Conservation (phyloP, 2,888 invertebrate species). For the Polymixis flavicincta region DNA sequence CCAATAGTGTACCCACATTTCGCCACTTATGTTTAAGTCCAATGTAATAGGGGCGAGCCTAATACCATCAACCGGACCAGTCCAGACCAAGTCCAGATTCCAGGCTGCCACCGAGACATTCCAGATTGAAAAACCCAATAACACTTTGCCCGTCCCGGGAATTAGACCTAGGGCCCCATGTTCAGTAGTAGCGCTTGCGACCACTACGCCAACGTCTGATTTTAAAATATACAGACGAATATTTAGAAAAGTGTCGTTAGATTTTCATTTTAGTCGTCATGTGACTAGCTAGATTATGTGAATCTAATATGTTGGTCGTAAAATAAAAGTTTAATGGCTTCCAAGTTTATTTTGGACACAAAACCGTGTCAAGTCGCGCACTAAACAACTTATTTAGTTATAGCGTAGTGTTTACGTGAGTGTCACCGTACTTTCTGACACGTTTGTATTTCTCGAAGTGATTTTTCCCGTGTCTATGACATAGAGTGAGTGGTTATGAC, state of each 20-base stretch:
- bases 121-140: not conserved
- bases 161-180: not conserved
- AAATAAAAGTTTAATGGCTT: conserved; percentile 58
- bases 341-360: conserved; percentile 57
- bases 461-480: conserved; percentile 22
- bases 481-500: conserved; percentile 20
- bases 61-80: not conserved
- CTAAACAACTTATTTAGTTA: conserved; percentile 44
- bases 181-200: not conserved
- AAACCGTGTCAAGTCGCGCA: conserved; percentile 34
- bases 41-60: not conserved
- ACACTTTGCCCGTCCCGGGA: not conserved
- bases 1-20: not conserved
- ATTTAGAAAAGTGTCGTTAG: conserved; percentile 10
- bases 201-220: too few relatives aligned
- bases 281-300: conserved; percentile 46
- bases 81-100: not conserved
- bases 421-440: conserved; percentile 29
- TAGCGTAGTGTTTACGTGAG: conserved; percentile 39
- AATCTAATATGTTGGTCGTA: conserved; percentile 50
- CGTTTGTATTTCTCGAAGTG: conserved; percentile 17
- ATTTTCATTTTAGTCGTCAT: conserved; percentile 44
- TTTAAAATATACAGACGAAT: not conserved
- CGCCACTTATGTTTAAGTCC: not conserved
- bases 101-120: not conserved